Base-by-base conservation (phyloP, 2,888 invertebrate genomes). In the Xestia c-nigrum region DNA sequence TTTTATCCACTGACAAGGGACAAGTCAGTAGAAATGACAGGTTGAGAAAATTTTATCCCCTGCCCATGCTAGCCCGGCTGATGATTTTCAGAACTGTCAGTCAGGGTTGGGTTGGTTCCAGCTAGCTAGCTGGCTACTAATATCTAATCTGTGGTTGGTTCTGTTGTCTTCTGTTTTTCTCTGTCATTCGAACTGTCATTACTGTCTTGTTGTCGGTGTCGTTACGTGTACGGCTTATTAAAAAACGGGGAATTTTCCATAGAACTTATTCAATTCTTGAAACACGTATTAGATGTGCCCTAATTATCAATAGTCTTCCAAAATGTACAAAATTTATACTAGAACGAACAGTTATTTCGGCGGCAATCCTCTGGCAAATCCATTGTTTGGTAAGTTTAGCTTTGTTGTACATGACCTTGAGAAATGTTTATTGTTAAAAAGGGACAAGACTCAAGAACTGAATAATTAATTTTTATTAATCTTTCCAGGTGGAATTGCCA, bases 401-500 rank as follows among this genome's bases (percentile, higher is more conserved):
- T 46, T 67, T 72, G 74, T 74, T 76, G 21, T 77, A 68, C 65
- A 67, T 76, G 78, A 81, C 75, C 75, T 78, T 76, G 70, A 74
- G 31, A 24, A 71, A 72, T 80, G 71, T 78, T 76, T 80, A 59
- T 72, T 76, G 40, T 78, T 72, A 61, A 43, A 73, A 59, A 57
- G 43, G 31, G 16, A 61, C 24, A 46, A 59, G 43, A 72, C 9
- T 31, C 19, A 14, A 65, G 67, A 76, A 66, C 43, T 3, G 57
- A 72, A 24, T 65, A 50, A 64, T 69, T 74, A 66, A 46, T 46
- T 68, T 68, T 59, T 43, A 71, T 50, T 66, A 59, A 73, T 72
- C 76, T 85, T 89, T 87, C 72, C 79, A 88, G 88, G 91, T 91
- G 93, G 91, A 85, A 91, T 91, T 76, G 87, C 81, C 71, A 91